Base-by-base conservation (phyloP, 1,140 invertebrate species). In the Drosophila equinoxialis region DNA sequence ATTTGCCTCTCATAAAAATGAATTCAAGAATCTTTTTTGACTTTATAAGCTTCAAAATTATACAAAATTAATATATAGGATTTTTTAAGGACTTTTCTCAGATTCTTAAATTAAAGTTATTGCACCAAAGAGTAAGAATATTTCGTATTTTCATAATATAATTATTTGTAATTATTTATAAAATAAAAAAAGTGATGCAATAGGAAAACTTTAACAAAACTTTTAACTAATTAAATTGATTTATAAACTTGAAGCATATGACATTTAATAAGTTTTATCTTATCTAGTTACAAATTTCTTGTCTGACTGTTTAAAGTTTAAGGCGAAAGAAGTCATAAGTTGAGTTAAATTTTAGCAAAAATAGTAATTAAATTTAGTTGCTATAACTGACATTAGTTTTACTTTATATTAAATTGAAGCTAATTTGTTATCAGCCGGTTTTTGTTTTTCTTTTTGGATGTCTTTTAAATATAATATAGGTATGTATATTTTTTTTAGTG, bases 371-470 rank as follows among this genome's bases (percentile, higher is more conserved):
- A 23, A 17, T 51, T 23, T 26, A 26, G 23, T 26, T 26, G 4
- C 23, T 26, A 3, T 26, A 2, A 23, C 20, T 1, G 20, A 23
- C 20, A 23, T 23, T 23, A 23, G 20, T 23, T 26, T 26, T 4
- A 26, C 2, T 26, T 26, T 4, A 3, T 4, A 26, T 26, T 26
- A 26, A 26, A 26, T 26, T 26, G 23, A 26, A 59, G 33, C 33
- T 59, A 20, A 14, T 39, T 37, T 37, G 3, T 59, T 6, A 8
- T 76, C 64, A 58, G 74, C 73, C 74, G 57, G 76, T 61, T 68
- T 51, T 30, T 30, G 30, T 30, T 30, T 0, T 26, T 26, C 5
- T 26, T 26, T 3, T 26, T 26, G 26, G 26, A 3, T 26, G 0
- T 26, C 26, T 26, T 0, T 26, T 30, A 30, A 30, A 30, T 30